A percentile compares a stretch with the other conserved stretches of the same genome.
These are phyloP conservation scores for Epistrophella euchroma DNA, from an alignment of 2,888 invertebrate species.

Conservation along the genomic window DNA sequence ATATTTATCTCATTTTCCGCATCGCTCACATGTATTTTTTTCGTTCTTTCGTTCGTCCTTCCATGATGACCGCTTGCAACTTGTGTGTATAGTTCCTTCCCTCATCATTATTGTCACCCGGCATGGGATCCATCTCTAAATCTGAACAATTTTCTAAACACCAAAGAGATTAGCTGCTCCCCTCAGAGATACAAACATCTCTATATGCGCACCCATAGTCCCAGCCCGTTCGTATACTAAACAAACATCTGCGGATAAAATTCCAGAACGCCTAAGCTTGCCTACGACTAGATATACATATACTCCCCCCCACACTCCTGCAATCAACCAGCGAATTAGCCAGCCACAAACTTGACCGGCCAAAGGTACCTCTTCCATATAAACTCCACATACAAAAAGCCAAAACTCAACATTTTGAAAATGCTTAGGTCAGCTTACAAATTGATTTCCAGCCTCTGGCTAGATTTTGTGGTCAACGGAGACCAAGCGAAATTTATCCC, in stretches of 20 bases:
- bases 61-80: constrained; percentile 47
- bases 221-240: constrained; percentile 32
- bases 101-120: constrained; percentile 51
- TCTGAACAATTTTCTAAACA: constrained; percentile 65
- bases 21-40: constrained; percentile 64
- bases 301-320: constrained; percentile 35
- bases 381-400: constrained; percentile 29
- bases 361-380: constrained; percentile 48
- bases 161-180: constrained; percentile 62
- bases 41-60: constrained; percentile 28
- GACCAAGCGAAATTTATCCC: constrained; percentile 62
- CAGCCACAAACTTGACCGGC: constrained; percentile 64
- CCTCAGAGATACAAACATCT: constrained; percentile 42
- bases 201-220: not conserved
- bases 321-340: constrained; percentile 73
- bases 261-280: constrained; percentile 35
- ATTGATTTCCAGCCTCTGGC: constrained; percentile 73
- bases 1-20: constrained; percentile 76
- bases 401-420: constrained; percentile 69
- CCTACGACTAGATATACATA: constrained; percentile 40
- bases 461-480: constrained; percentile 57
- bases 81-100: constrained; percentile 42
- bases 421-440: constrained; percentile 76
- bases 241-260: constrained; percentile 72
- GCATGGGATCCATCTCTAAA: constrained; percentile 64